These are phyloP conservation scores for Phenganax subtilis DNA, from an alignment of 92 coral and sea anemone species.

Conservation along the genomic window DNA sequence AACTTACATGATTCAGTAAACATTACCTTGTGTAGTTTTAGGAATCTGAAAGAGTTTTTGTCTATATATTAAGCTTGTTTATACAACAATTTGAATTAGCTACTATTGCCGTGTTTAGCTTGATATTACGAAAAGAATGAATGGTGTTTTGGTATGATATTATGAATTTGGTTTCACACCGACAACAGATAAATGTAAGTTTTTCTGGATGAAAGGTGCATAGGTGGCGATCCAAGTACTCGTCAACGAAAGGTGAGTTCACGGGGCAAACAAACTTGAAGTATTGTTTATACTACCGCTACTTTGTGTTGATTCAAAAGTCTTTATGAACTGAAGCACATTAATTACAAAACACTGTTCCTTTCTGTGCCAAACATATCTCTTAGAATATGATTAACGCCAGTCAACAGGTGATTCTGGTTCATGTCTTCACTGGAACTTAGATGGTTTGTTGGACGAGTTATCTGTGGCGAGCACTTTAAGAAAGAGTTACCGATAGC, in stretches of 20 bases:
- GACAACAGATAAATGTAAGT: background rate
- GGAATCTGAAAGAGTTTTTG: slow-evolving; percentile 9
- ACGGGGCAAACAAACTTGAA: background rate
- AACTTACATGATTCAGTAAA: background rate
- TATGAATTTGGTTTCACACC: background rate
- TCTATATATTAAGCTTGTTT: background rate
- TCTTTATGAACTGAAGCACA: slow-evolving; percentile 2
- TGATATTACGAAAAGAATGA: background rate
- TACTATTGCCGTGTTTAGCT: background rate
- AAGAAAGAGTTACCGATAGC: slow-evolving; percentile 4
- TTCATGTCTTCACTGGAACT: slow-evolving; percentile 13
- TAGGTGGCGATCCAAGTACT: too few species aligned
- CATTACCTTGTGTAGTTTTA: background rate
- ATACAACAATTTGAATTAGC: background rate
- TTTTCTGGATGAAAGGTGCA: background rate
- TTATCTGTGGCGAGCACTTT: background rate
- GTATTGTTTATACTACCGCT: background rate
- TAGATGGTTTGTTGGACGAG: slow-evolving; percentile 15
- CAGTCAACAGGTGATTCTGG: slow-evolving; percentile 11
- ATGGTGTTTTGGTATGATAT: background rate
- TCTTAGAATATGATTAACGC: slow-evolving; percentile 38
- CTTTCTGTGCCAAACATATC: slow-evolving; percentile 37
- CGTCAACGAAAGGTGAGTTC: too few species aligned
- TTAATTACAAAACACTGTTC: slow-evolving; percentile 29
- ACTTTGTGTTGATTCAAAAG: background rate